Percentiles rank a stretch among this genome's conserved stretches.
These are phyloP conservation scores for Zalophus californianus DNA, from an alignment of 2,797 vertebrate genomes.

Conservation along the genomic window DNA sequence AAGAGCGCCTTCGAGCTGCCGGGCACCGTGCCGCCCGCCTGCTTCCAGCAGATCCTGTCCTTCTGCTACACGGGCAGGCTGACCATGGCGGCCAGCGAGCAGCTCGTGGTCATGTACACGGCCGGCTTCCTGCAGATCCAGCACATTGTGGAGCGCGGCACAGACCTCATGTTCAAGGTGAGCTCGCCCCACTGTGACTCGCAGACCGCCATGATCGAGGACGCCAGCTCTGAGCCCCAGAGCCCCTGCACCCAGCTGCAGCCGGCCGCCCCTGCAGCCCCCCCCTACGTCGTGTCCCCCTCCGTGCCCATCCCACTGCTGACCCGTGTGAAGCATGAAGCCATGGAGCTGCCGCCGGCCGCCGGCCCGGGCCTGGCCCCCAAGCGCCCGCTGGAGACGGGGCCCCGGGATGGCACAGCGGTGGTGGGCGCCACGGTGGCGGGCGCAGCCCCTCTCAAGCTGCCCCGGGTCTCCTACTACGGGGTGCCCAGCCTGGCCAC, in stretches of 20 bases:
- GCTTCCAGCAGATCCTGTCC: conserved; percentile 99
- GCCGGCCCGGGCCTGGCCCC: conserved; percentile 83
- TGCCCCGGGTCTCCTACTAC: conserved; percentile 89
- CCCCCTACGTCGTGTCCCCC: conserved; percentile 92
- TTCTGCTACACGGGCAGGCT: conserved; percentile 99
- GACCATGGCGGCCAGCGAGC: conserved; percentile 99
- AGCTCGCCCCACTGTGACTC: conserved; percentile 99
- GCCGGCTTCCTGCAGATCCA: conserved; percentile 99
- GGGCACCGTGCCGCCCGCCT: conserved; percentile 96
- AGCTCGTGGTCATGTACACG: conserved; percentile 99
- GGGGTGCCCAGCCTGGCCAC: conserved; percentile 89
- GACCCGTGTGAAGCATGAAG: conserved; percentile 96
- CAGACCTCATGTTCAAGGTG: conserved; percentile 99
- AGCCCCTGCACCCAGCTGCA: conserved; percentile 93
- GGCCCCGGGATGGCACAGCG: conserved; percentile 73
- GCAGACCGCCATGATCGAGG: conserved; percentile 95
- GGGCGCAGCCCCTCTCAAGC: conserved; percentile 83
- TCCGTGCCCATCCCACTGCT: conserved; percentile 92
- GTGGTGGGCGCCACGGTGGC: background rate
- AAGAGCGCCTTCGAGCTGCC: conserved; percentile 98
- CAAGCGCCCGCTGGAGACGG: conserved; percentile 88
- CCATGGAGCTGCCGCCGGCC: conserved; percentile 88
- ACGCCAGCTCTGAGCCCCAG: conserved; percentile 95
- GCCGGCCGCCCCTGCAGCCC: conserved; percentile 83
- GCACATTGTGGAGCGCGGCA: conserved; percentile 98